Evolutionary conservation across 2,797 vertebrate genomes (phyloP), one percentile per base, ranked within the genome.

Genomic region (Sphenodon punctatus): DNA sequence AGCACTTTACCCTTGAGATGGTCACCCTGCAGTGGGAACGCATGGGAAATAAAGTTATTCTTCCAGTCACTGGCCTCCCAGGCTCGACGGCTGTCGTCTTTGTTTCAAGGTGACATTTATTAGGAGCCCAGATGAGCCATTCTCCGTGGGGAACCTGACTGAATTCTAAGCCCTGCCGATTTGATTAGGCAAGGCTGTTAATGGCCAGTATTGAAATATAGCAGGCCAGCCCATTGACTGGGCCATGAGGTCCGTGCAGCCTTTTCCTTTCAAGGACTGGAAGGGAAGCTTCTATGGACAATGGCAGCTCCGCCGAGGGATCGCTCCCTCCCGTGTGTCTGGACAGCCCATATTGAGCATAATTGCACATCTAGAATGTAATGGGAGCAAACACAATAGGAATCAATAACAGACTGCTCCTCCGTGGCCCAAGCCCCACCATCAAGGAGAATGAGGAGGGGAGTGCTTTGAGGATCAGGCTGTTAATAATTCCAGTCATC

Each of bases 1-100:
- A 99, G 72, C 6, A 8, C 87, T 91, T 86, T 56, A 25, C 32
- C 82, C 9, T 4, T 86, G 12, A 71, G 75, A 38, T 63, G 7
- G 3, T 70, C 30, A 38, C 96, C 96, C 97, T 99, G 84, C 75
- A 83, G 70, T 71, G 59, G 51, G 90, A 91, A 92, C 75, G 84
- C 4, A 82, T 5, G 85, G 0, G 2, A 7, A 77, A 20, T 23
- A 22, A 84, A 49, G 85, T 42, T 45, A 66, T 67, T 12, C n/a
- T 64, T 82, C 27, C 41, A 71, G 36, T 68, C 73, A 60, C 58
- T 69, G 46, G 27, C 38, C 64, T 25, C 16, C 27, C 25, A 43
- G 20, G 23, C 43, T 70, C 12, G 30, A 27, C 8, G 68, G 46
- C 22, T 80, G 19, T 15, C 64, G 41, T 55, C 10, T 3, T 27